A percentile compares a stretch with the other conserved stretches of the same genome.
These are phyloP conservation scores for Saiga tatarica DNA, from an alignment of 2,113 vertebrate species.

Conservation along the genomic window DNA sequence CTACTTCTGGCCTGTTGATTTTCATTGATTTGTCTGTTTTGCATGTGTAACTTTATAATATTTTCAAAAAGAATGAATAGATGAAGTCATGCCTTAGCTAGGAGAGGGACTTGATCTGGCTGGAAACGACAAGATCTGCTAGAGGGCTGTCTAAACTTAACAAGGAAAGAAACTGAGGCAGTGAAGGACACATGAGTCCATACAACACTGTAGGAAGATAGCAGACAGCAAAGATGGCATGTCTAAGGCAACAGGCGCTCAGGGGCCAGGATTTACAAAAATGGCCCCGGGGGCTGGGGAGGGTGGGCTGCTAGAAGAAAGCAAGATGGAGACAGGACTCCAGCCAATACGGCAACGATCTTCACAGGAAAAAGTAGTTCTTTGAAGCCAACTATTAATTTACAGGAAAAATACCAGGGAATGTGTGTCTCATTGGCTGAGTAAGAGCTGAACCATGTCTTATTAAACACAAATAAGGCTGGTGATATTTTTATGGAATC, in stretches of 20 bases:
- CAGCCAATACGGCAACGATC: background rate
- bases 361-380: background rate
- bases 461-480: constrained; percentile 1
- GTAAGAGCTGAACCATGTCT: background rate
- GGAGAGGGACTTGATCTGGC: background rate
- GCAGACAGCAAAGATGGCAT: background rate
- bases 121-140: background rate
- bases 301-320: background rate
- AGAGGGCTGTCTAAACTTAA: background rate
- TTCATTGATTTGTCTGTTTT: background rate
- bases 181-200: background rate
- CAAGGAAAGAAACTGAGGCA: background rate
- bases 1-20: background rate
- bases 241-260: fast-evolving
- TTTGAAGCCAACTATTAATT: background rate
- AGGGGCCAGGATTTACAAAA: background rate
- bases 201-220: background rate
- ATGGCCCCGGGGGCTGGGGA: fast-evolving
- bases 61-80: background rate
- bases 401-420: background rate
- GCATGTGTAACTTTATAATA: background rate
- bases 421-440: background rate
- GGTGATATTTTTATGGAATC: background rate
- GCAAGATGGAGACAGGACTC: background rate
- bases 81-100: background rate